phyloP scores from a whole-genome alignment of 1,140 invertebrate genomes.

The Palaemon carinicauda region DNA sequence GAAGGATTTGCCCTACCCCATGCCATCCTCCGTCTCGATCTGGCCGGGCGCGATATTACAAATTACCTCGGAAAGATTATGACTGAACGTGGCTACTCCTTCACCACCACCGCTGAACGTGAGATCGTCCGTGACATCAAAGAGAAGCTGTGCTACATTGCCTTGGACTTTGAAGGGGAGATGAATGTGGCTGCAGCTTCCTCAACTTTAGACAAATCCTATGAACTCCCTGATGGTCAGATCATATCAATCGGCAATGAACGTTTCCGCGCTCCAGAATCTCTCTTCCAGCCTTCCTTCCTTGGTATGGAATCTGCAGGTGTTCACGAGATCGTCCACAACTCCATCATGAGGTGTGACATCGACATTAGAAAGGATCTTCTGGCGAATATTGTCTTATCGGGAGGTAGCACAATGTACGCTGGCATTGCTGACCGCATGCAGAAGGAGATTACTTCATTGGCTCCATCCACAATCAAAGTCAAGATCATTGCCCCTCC shows the following conservation, averaged over 20 bases:
- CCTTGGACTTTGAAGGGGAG: slow-evolving; percentile 9
- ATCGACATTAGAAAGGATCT: slow-evolving; percentile 85
- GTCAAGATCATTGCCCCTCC: slow-evolving; percentile 68
- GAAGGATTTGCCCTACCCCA: background rate
- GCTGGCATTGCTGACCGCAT: slow-evolving; percentile 71
- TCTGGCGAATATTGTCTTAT: slow-evolving; percentile 79
- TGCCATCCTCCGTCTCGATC: too few species aligned
- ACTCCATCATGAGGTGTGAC: slow-evolving; percentile 90
- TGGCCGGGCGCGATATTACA: too few species aligned
- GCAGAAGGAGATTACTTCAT: slow-evolving; percentile 71
- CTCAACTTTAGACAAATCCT: slow-evolving; percentile 58
- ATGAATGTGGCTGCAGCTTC: background rate
- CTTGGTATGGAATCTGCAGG: slow-evolving; percentile 83
- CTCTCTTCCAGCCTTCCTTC: slow-evolving; percentile 84
- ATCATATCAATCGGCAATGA: slow-evolving; percentile 65
- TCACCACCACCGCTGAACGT: slow-evolving; percentile 62
- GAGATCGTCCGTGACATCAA: slow-evolving; percentile 66
- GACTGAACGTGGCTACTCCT: slow-evolving; percentile 64
- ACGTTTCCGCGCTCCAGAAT: slow-evolving; percentile 85
- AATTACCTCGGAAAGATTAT: slow-evolving; percentile 64
- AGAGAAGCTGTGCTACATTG: slow-evolving; percentile 12
- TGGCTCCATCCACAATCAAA: slow-evolving; percentile 71
- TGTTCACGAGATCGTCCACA: slow-evolving; percentile 86
- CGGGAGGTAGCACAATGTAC: slow-evolving; percentile 74
- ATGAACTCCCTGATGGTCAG: slow-evolving; percentile 68